phyloP scores from a whole-genome alignment of 2,888 invertebrate species.

The Carcina quercana region DNA sequence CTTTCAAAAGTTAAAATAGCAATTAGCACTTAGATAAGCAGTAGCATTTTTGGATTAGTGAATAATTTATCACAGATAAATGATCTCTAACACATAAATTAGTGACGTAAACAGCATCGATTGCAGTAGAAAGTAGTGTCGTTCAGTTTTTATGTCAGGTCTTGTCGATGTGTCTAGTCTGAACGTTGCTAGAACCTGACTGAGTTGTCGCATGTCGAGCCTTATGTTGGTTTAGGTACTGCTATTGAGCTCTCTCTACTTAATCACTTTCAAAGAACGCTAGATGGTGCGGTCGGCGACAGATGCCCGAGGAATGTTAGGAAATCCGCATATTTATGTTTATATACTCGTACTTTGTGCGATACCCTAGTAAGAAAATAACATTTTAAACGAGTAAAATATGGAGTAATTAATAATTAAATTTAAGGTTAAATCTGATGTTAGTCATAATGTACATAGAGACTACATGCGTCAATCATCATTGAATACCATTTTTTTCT shows the following conservation, averaged over 20 bases:
- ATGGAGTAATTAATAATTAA: too few relatives aligned
- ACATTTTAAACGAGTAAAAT: too few relatives aligned
- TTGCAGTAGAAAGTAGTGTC: conserved; percentile 52
- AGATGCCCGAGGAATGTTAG: neutral
- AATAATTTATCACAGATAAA: too few relatives aligned
- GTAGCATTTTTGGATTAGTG: too few relatives aligned
- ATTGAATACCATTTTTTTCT: too few relatives aligned
- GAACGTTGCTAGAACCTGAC: conserved; percentile 31
- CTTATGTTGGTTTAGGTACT: conserved; percentile 36
- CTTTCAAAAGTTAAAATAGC: too few relatives aligned
- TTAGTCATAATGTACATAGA: too few relatives aligned
- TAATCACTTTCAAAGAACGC: conserved; percentile 37
- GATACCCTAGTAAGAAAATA: neutral
- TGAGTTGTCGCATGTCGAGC: conserved; percentile 45
- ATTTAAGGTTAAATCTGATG: too few relatives aligned
- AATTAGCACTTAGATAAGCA: too few relatives aligned
- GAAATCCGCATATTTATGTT: too few relatives aligned
- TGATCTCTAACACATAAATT: conserved; percentile 4
- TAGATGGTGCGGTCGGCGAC: neutral
- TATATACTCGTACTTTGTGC: too few relatives aligned
- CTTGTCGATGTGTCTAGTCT: conserved; percentile 14
- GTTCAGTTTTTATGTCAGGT: conserved; percentile 43
- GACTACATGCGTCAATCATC: too few relatives aligned
- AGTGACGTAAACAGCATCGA: conserved; percentile 29
- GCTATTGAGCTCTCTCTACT: conserved; percentile 50